Base-by-base conservation (phyloP, 2,797 vertebrate genomes). In the Anas flavirostris region DNA sequence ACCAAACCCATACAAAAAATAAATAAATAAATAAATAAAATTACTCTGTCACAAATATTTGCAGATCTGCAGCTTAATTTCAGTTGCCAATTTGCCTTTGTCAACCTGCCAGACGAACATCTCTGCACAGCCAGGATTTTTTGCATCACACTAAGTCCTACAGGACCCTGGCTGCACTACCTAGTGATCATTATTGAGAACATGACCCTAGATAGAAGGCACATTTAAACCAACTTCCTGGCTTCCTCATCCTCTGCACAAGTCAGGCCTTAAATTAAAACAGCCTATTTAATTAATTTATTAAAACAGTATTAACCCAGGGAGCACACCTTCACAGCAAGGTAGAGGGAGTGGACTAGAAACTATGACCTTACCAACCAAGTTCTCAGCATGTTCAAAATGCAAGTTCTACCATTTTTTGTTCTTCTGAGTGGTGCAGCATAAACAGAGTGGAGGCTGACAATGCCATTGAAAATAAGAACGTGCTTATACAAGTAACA, bases 81-180 rank as follows among this genome's bases (percentile, higher is more conserved):
- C 60, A 82, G 26, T 19, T 29, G 22, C 56, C 53, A 56, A 3
- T 16, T 39, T 72, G 39, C 13, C 37, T 25, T 25, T 35, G 8
- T 58, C 41, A 82, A n/a, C 44, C 50, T 37, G 37, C 69, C 7
- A 55, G 37, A 5, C 39, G 59, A 48, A 53, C 6, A 48, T 21
- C 69, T 48, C 18, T 5, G 31, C 44, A 26, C 26, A 25, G 39
- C 28, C 35, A 4, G 5, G 10, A 10, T 35, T n/a, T 16, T 56
- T 56, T 11, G 10, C 48, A n/a, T 33, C 5, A 0, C 0, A 1
- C 25, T 55, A 33, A 48, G 67, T 9, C 29, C 13, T 52, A 9
- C 25, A 14, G 64, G 14, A 8, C 37, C 31, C 67, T 33, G 23
- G 13, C 26, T 78, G 16, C 26, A 37, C 67, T 26, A 37, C 14